A percentile compares a stretch with the other conserved stretches of the same genome.
Conservation (phyloP, 1,140 invertebrate species). For the Temnothorax longispinosus region DNA sequence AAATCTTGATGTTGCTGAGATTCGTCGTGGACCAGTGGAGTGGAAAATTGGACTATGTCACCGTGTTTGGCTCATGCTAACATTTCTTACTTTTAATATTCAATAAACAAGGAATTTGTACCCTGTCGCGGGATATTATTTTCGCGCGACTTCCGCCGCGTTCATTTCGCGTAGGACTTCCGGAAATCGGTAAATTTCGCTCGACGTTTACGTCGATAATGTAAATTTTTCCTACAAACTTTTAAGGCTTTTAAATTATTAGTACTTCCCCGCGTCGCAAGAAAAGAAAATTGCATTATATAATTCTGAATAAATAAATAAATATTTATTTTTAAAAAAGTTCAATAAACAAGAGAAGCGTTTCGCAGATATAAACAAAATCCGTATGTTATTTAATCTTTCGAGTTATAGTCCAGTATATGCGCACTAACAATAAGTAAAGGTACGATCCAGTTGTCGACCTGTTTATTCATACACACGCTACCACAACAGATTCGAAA, state of each 20-base stretch:
- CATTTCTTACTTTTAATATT: conserved; percentile 58
- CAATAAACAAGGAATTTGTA: conserved; percentile 56
- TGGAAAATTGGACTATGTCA: conserved; percentile 69
- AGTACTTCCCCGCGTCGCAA: neutral
- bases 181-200: neutral
- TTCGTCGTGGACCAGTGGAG: conserved; percentile 49
- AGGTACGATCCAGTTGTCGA: conserved; percentile 19
- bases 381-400: neutral
- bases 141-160: conserved; percentile 11
- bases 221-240: neutral
- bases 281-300: neutral
- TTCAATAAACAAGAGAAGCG: neutral
- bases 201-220: neutral
- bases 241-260: neutral
- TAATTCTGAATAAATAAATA: neutral
- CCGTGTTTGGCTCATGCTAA: conserved; percentile 55
- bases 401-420: neutral
- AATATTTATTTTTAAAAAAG: neutral
- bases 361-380: neutral
- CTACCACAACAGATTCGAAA: neutral
- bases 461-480: conserved; percentile 19
- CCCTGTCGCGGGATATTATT: conserved; percentile 28
- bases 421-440: neutral
- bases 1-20: conserved; percentile 59
- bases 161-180: neutral